Evolutionary conservation across 2,888 invertebrate species (phyloP).

Genomic region (Cyaniris semiargus): DNA sequence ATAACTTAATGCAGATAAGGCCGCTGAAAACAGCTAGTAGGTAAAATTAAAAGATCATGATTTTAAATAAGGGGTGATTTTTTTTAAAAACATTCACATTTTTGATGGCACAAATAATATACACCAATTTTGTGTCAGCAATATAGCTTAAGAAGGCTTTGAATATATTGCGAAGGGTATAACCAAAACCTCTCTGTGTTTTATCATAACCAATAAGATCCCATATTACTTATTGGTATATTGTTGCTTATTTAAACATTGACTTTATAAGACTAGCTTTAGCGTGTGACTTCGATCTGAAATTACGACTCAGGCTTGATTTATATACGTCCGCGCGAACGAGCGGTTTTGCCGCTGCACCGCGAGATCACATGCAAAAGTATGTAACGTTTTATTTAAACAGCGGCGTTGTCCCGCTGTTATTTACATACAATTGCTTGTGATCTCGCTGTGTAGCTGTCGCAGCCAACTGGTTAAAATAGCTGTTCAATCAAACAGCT

Average conservation of each 20-base stretch:
- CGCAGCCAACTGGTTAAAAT: no score
- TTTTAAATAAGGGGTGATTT: neutral
- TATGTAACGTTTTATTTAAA: no score
- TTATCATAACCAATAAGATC: conserved; percentile 4
- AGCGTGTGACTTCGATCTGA: neutral
- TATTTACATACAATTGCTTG: no score
- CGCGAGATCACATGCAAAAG: no score
- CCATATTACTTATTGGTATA: neutral
- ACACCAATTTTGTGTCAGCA: neutral
- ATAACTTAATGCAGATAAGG: no score
- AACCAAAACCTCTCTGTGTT: neutral
- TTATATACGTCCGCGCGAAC: no score
- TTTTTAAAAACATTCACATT: neutral
- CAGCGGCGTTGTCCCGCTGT: no score
- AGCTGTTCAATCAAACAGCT: no score
- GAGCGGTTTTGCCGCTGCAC: no score
- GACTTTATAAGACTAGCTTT: neutral
- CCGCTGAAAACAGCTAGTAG: no score
- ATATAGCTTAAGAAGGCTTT: neutral
- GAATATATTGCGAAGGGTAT: neutral
- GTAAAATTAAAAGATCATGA: neutral
- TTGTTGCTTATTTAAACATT: neutral
- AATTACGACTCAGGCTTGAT: no score
- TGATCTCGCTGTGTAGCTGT: no score
- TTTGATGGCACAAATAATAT: neutral